Conservation (phyloP, 64 coral and sea anemone species). For the Actinia tenebrosa region DNA sequence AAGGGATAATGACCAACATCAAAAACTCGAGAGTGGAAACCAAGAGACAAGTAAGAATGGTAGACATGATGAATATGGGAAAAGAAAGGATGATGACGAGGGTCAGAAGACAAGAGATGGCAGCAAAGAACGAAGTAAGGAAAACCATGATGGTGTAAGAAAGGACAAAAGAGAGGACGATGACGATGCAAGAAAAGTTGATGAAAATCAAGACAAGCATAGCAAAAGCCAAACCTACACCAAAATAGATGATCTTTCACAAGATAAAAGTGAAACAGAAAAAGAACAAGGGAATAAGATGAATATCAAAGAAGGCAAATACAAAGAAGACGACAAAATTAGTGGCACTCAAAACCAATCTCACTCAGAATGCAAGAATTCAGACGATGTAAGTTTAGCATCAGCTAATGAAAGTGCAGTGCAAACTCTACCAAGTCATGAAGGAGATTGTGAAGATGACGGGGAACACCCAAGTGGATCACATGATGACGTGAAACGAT, state of each 20-base stretch:
- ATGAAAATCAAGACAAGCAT: not conserved
- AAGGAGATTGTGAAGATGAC: not conserved
- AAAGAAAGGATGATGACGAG: not conserved
- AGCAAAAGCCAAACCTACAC: too few species aligned
- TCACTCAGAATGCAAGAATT: not conserved
- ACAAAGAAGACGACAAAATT: not conserved
- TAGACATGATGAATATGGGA: not conserved
- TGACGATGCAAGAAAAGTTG: too few species aligned
- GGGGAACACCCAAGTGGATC: not conserved
- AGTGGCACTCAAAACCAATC: not conserved
- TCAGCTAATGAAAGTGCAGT: not conserved
- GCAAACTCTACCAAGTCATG: not conserved
- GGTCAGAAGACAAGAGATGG: not conserved
- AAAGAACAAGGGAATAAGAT: not conserved
- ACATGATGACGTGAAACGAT: not conserved
- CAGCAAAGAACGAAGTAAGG: not conserved
- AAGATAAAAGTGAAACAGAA: not conserved
- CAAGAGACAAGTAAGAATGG: too few species aligned
- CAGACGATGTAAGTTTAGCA: not conserved
- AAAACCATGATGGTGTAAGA: not conserved
- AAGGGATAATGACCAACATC: too few species aligned
- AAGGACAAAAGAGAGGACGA: too few species aligned
- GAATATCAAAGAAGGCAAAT: too few species aligned
- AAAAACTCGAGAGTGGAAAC: too few species aligned
- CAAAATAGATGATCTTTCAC: too few species aligned